These are phyloP conservation scores for Plagodis dolabraria DNA, from an alignment of 2,888 invertebrate genomes.

Conservation along the genomic window DNA sequence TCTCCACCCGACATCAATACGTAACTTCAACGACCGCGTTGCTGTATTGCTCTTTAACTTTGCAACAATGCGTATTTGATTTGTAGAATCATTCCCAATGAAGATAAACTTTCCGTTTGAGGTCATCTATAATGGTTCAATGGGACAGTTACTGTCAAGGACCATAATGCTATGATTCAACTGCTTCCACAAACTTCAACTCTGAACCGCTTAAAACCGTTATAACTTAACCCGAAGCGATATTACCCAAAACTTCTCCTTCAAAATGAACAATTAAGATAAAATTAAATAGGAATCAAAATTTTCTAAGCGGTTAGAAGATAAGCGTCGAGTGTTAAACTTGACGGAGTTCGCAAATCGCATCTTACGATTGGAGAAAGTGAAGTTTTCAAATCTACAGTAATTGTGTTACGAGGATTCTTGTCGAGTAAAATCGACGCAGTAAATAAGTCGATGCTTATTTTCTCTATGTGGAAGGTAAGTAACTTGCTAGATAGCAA, in stretches of 20 bases:
- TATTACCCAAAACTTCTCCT: slow-evolving; percentile 71
- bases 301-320: slow-evolving; percentile 78
- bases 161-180: slow-evolving; percentile 30
- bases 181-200: slow-evolving; percentile 27
- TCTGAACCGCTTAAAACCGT: slow-evolving; percentile 38
- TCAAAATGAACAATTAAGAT: slow-evolving; percentile 78
- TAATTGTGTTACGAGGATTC: slow-evolving; percentile 31
- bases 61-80: too few relatives aligned
- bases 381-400: slow-evolving; percentile 39
- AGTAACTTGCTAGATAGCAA: neutral
- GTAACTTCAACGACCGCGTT: too few relatives aligned
- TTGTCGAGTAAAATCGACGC: too few relatives aligned
- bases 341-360: slow-evolving; percentile 64
- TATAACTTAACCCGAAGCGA: slow-evolving; percentile 60
- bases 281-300: slow-evolving; percentile 81
- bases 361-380: slow-evolving; percentile 47
- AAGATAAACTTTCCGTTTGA: neutral
- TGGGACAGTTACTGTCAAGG: slow-evolving; percentile 20
- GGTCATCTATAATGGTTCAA: slow-evolving; percentile 15
- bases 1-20: neutral
- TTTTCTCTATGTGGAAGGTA: neutral
- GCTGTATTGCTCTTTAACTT: too few relatives aligned
- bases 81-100: too few relatives aligned
- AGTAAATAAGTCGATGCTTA: too few relatives aligned
- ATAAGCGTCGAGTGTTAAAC: slow-evolving; percentile 80